Evolutionary conservation across 2,113 vertebrate genomes (phyloP).

Genomic region (Hippolais icterina): DNA sequence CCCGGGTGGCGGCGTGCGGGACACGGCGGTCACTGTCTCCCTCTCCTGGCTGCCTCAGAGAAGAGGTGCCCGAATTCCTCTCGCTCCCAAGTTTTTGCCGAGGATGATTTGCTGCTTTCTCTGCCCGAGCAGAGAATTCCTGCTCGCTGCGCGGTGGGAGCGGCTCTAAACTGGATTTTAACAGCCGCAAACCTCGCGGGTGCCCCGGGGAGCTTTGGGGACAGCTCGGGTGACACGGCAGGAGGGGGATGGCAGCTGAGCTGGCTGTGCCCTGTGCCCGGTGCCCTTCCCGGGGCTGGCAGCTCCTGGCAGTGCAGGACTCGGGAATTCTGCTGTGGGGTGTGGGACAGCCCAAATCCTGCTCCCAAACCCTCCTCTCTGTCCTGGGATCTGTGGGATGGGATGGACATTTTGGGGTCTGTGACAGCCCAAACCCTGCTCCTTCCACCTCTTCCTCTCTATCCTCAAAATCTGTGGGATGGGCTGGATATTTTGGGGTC

Average conservation of each 20-base stretch:
- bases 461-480: no score
- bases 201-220: neutral
- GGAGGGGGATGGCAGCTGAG: neutral
- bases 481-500: no score
- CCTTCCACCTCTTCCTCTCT: no score
- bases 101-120: neutral
- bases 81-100: neutral
- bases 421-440: neutral
- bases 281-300: neutral
- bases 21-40: slow-evolving; percentile 47
- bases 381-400: accelerated
- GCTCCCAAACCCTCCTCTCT: neutral
- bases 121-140: no score
- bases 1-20: neutral
- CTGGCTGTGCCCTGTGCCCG: accelerated
- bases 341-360: neutral
- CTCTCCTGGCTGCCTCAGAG: slow-evolving; percentile 47
- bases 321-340: no score
- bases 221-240: neutral
- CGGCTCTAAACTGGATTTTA: neutral
- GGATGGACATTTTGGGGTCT: accelerated
- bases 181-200: neutral
- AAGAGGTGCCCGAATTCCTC: neutral
- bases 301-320: neutral
- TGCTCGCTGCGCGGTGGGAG: accelerated